These are phyloP conservation scores for Choloepus didactylus DNA, from an alignment of 2,797 vertebrate genomes.

Conservation along the genomic window DNA sequence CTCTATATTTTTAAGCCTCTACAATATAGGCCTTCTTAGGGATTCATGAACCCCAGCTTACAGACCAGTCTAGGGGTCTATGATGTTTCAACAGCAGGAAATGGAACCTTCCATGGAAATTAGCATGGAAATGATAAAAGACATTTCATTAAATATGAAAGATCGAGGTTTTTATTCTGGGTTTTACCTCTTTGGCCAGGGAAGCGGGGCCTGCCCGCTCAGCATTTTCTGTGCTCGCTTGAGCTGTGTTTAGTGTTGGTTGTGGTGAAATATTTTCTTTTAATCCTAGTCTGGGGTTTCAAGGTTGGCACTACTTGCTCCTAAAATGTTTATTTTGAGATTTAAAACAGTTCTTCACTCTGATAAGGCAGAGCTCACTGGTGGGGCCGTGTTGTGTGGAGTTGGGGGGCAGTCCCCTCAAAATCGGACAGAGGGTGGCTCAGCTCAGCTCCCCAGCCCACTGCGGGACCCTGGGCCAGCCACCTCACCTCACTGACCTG, in stretches of 20 bases:
- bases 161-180: conserved; percentile 14
- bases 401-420: accelerated
- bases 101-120: not conserved
- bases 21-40: not conserved
- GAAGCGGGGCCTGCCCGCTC: not conserved
- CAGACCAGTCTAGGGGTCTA: not conserved
- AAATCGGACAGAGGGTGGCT: not conserved
- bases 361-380: not conserved
- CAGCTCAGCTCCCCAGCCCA: not conserved
- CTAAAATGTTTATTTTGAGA: conserved; percentile 64
- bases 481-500: not conserved
- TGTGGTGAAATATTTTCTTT: conserved; percentile 67
- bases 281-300: conserved; percentile 77
- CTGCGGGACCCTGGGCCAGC: not conserved
- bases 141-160: not conserved
- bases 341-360: not conserved
- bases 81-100: not conserved
- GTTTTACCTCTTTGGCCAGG: not conserved
- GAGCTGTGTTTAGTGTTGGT: conserved; percentile 76
- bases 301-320: conserved; percentile 76
- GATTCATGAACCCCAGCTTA: not conserved
- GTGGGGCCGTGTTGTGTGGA: accelerated
- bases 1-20: not conserved
- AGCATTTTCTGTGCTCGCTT: not conserved
- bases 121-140: not conserved